These are phyloP conservation scores for Plusia festucae DNA, from an alignment of 2,888 invertebrate species.

Conservation along the genomic window DNA sequence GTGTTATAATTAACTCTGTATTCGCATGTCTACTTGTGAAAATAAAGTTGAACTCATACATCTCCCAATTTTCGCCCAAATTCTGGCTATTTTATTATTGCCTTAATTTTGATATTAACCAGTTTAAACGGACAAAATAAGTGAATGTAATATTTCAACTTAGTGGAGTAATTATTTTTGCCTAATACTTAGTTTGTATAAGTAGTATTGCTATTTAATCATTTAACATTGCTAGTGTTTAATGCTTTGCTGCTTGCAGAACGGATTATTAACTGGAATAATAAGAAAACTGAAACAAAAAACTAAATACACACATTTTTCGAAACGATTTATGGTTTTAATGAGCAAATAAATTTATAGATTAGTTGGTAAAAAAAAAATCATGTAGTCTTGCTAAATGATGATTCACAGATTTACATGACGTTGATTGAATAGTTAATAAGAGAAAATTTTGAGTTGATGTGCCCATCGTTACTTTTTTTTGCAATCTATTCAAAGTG, in stretches of 20 bases:
- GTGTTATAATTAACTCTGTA: neutral
- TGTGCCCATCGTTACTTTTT: neutral
- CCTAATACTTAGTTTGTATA: slow-evolving; percentile 28
- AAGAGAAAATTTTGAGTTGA: neutral
- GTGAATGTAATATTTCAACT: slow-evolving; percentile 41
- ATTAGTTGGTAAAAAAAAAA: neutral
- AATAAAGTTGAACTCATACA: too few species aligned
- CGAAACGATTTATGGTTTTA: too few species aligned
- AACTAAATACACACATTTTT: too few species aligned
- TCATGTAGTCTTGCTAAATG: too few species aligned
- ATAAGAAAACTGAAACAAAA: too few species aligned
- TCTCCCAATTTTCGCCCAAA: neutral
- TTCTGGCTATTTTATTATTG: slow-evolving; percentile 15
- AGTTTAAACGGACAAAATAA: slow-evolving; percentile 26
- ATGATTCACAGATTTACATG: slow-evolving; percentile 9
- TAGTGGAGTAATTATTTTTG: slow-evolving; percentile 37
- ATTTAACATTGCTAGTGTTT: too few species aligned
- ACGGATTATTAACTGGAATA: too few species aligned
- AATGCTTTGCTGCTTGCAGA: too few species aligned
- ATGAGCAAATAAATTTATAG: too few species aligned
- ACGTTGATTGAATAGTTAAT: slow-evolving; percentile 10
- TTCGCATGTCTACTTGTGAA: neutral
- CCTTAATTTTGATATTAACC: slow-evolving; percentile 23
- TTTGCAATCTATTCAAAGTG: too few species aligned
- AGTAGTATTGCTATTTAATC: slow-evolving; percentile 18